Conservation (phyloP, 1,140 invertebrate species). For the Nephotettix cincticeps region DNA sequence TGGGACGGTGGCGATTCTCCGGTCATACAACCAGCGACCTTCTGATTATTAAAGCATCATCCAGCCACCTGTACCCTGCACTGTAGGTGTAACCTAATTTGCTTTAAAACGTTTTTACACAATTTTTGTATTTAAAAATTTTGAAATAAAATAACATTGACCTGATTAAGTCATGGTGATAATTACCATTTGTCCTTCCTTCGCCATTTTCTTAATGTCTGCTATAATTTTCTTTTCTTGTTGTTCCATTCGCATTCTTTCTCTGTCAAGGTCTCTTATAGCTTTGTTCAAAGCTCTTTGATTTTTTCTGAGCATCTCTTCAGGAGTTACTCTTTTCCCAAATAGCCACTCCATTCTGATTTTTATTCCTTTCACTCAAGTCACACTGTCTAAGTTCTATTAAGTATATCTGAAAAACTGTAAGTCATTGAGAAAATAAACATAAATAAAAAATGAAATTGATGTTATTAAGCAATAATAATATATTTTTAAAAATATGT, state of each 20-base stretch:
- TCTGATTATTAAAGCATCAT: too few relatives aligned
- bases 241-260: conserved; percentile 94
- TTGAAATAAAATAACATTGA: too few relatives aligned
- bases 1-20: too few relatives aligned
- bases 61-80: too few relatives aligned
- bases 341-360: conserved; percentile 89
- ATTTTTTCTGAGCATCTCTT: conserved; percentile 98
- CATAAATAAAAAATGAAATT: not conserved
- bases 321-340: conserved; percentile 93
- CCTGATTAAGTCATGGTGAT: too few relatives aligned
- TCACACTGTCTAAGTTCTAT: conserved; percentile 19
- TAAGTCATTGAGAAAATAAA: not conserved
- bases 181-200: conserved; percentile 98
- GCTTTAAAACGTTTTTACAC: too few relatives aligned
- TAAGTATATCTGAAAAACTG: not conserved
- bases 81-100: too few relatives aligned
- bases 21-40: too few relatives aligned
- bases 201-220: conserved; percentile 99
- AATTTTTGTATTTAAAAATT: too few relatives aligned
- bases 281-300: conserved; percentile 98
- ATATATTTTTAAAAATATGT: not conserved
- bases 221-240: conserved; percentile 98
- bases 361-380: not conserved
- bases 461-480: not conserved
- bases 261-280: conserved; percentile 95